phyloP scores from a whole-genome alignment of 2,113 vertebrate species.

The Pituophis catenifer region DNA sequence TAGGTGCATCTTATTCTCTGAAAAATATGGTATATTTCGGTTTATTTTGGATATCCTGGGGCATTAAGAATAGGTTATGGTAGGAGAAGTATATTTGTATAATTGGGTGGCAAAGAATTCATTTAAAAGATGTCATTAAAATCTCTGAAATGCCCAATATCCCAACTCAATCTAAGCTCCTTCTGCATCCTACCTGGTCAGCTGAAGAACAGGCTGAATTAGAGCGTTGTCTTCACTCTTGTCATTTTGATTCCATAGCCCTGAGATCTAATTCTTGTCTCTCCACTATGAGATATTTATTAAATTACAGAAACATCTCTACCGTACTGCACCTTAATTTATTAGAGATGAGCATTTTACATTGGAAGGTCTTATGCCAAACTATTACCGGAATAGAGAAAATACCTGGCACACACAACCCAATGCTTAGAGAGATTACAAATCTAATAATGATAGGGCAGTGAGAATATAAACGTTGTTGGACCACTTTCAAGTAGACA shows the following conservation, averaged over 20 bases:
- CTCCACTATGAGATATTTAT: conserved; percentile 62
- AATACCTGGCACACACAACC: neutral
- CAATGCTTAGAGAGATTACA: neutral
- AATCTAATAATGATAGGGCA: neutral
- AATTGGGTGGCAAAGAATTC: neutral
- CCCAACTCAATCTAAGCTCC: neutral
- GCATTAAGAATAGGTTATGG: neutral
- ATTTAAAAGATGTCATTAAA: neutral
- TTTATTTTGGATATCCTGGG: neutral
- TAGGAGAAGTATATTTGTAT: neutral
- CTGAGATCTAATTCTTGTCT: conserved; percentile 52
- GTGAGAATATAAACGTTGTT: neutral
- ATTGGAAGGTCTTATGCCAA: neutral
- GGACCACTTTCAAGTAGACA: neutral
- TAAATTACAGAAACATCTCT: conserved; percentile 54
- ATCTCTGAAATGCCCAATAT: neutral
- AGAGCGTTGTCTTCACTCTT: neutral
- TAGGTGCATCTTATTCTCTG: no score
- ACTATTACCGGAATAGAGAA: neutral
- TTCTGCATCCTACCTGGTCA: neutral
- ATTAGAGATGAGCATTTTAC: conserved; percentile 27
- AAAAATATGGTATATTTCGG: neutral
- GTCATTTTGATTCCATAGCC: conserved; percentile 48
- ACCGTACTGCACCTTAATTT: conserved; percentile 43
- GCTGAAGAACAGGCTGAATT: neutral